Evolutionary conservation across 2,797 vertebrate species (phyloP).

Genomic region (Pseudochirops cupreus): DNA sequence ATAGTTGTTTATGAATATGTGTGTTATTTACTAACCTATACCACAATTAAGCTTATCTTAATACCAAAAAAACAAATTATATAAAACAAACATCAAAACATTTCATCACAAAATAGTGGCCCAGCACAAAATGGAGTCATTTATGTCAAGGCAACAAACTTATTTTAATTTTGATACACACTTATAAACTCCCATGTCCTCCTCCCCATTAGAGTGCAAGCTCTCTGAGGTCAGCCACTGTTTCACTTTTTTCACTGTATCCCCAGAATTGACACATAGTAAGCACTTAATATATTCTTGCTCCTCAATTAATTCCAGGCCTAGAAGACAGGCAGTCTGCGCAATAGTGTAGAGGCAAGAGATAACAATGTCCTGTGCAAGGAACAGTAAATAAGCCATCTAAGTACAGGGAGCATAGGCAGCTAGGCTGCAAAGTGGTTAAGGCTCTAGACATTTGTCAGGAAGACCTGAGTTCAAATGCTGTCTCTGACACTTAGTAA

Average conservation of each 20-base stretch:
- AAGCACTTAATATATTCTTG: neutral
- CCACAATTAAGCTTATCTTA: neutral
- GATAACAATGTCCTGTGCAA: neutral
- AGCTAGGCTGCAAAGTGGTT: neutral
- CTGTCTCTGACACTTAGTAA: neutral
- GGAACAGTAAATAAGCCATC: neutral
- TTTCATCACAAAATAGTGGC: neutral
- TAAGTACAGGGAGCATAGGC: neutral
- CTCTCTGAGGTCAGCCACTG: neutral
- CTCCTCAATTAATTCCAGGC: neutral
- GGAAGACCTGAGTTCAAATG: neutral
- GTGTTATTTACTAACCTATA: neutral
- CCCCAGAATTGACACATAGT: neutral
- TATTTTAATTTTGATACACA: neutral
- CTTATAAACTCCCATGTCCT: neutral
- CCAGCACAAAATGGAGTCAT: neutral
- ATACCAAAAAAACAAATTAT: neutral
- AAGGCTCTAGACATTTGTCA: neutral
- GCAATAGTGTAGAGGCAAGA: neutral
- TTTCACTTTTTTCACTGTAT: neutral
- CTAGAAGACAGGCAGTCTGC: neutral
- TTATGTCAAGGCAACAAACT: neutral
- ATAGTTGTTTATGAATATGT: neutral
- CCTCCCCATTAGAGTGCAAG: neutral
- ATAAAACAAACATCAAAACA: neutral